These are phyloP conservation scores for Dolomedes plantarius DNA, from an alignment of 2,888 invertebrate genomes.

Conservation along the genomic window DNA sequence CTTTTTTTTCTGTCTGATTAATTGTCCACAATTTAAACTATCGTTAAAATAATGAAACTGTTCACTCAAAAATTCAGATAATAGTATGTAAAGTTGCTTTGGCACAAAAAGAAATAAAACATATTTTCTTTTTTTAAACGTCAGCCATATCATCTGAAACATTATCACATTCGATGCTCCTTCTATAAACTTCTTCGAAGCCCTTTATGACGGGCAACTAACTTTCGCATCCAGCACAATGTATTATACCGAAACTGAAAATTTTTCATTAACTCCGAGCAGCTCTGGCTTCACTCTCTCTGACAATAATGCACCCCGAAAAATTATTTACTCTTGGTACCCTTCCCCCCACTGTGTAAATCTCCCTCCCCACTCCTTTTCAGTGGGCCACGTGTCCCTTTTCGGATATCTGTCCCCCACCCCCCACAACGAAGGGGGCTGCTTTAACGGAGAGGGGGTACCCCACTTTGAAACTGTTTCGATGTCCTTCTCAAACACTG, in stretches of 20 bases:
- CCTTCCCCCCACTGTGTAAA: neutral
- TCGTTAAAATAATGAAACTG: too few relatives aligned
- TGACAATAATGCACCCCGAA: slow-evolving; percentile 3
- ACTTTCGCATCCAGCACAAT: neutral
- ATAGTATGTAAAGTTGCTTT: too few relatives aligned
- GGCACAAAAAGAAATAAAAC: too few relatives aligned
- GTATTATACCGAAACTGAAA: neutral
- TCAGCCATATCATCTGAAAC: too few relatives aligned
- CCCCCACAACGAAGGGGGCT: slow-evolving; percentile 7
- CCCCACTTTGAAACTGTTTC: slow-evolving; percentile 17
- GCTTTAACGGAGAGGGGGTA: neutral
- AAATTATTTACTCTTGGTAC: slow-evolving; percentile 12
- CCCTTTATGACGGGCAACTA: neutral
- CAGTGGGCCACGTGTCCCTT: slow-evolving; percentile 4
- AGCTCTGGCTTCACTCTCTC: slow-evolving; percentile 10
- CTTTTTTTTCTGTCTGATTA: too few relatives aligned
- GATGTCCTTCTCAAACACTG: slow-evolving; percentile 15
- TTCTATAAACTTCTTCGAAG: too few relatives aligned
- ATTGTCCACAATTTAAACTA: too few relatives aligned
- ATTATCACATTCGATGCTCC: too few relatives aligned
- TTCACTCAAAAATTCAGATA: too few relatives aligned
- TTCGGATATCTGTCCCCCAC: neutral
- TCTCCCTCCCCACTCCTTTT: neutral
- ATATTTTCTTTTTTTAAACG: too few relatives aligned
- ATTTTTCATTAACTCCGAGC: slow-evolving; percentile 14